phyloP scores from a whole-genome alignment of 2,797 vertebrate genomes.

The Paratrypauchen microcephalus region DNA sequence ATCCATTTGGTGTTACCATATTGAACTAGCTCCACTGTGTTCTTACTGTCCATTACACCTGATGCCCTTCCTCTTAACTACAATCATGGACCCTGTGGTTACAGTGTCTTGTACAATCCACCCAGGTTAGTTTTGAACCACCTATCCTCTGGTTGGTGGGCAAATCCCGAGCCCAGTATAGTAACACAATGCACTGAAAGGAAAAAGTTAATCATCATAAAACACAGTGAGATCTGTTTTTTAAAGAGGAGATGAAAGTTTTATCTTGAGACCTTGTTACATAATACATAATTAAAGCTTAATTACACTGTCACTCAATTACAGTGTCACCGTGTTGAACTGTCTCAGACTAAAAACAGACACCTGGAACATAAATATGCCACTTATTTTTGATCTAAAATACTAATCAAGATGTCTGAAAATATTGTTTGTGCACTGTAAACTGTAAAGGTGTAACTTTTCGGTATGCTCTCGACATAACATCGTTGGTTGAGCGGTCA shows the following conservation, averaged over 20 bases:
- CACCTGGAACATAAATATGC: neutral
- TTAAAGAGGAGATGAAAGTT: neutral
- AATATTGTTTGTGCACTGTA: neutral
- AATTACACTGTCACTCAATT: neutral
- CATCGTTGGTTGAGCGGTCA: too few relatives aligned
- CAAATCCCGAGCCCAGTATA: neutral
- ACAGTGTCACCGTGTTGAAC: neutral
- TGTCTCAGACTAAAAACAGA: neutral
- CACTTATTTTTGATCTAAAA: neutral
- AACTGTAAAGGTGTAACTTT: neutral
- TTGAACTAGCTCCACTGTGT: too few relatives aligned
- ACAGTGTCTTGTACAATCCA: too few relatives aligned
- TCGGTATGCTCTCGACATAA: too few relatives aligned
- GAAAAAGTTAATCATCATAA: neutral
- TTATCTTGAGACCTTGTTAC: neutral
- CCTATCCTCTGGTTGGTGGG: constrained; percentile 23
- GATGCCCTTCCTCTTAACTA: too few relatives aligned
- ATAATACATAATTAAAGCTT: neutral
- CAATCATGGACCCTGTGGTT: too few relatives aligned
- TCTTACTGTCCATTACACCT: too few relatives aligned
- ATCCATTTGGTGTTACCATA: too few relatives aligned
- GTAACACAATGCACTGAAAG: neutral
- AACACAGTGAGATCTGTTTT: neutral
- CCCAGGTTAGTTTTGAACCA: too few relatives aligned
- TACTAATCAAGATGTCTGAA: neutral